Percentiles rank a stretch among this genome's conserved stretches.
Evolutionary conservation across 2,797 vertebrate species (phyloP).

Genomic region (Manis javanica): DNA sequence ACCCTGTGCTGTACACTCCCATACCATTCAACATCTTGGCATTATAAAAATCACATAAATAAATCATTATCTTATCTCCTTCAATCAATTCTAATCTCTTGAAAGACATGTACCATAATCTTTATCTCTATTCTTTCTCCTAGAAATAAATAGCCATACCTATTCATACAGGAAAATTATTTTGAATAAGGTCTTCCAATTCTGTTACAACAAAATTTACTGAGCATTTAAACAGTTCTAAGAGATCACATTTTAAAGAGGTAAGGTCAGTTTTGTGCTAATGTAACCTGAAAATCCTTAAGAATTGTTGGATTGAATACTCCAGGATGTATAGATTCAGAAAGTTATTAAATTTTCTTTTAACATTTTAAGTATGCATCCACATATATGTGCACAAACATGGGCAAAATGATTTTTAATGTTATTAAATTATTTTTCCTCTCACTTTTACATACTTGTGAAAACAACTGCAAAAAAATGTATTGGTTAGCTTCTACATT

Average conservation of each 20-base stretch:
- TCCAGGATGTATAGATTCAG: not conserved
- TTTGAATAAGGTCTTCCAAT: not conserved
- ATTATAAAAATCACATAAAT: not conserved
- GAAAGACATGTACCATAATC: not conserved
- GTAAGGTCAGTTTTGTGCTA: not conserved
- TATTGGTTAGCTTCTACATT: not conserved
- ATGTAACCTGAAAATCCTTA: not conserved
- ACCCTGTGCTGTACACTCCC: fast-evolving
- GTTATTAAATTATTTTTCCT: not conserved
- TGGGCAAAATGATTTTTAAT: not conserved
- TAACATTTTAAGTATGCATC: not conserved
- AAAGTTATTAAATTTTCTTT: not conserved
- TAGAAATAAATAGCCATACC: not conserved
- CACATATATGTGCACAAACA: not conserved
- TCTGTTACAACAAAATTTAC: not conserved
- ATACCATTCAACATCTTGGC: not conserved
- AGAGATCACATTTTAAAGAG: not conserved
- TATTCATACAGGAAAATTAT: not conserved
- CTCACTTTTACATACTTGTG: not conserved
- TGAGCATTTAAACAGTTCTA: not conserved
- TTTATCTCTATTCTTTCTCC: not conserved
- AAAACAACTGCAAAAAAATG: not conserved
- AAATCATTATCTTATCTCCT: not conserved
- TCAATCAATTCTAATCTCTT: not conserved
- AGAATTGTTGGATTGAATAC: not conserved